Base-by-base conservation (phyloP, 1,140 invertebrate species). In the Drosophila rhopaloa region DNA sequence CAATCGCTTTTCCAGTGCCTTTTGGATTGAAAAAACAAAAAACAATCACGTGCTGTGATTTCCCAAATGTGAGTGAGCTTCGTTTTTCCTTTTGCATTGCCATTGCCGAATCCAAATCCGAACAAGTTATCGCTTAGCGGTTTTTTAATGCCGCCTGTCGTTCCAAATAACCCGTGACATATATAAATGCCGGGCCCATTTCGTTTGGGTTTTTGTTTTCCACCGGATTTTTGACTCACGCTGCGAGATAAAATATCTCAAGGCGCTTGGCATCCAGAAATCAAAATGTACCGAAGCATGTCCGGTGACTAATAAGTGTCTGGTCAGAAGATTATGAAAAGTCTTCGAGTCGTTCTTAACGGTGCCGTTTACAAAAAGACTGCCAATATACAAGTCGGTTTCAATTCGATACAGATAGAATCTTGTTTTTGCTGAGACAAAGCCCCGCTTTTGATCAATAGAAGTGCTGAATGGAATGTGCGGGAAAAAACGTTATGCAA, bases 241-340 rank as follows among this genome's bases (percentile, higher is more conserved):
- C 59, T 63, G 51, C 38, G 71, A 54, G 71, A 75, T 44, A 61
- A 14, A 32, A 54, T 5, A 60, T 27, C 40, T 65, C 32, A 46
- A 51, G 41, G 62, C 32, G 40, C 14, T 44, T 44, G 44, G 46
- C 53, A 61, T 61, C 53, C 43, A 63, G 47, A 48, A 46, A 56
- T 43, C 32, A 38, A 24, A 59, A 77, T 68, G 55, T 67, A 76
- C 57, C 51, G 58, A 76, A 70, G 62, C 46, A 59, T 71, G 56
- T 75, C 40, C 62, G 43, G 44, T 79, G 80, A 83, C 80, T 83
- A 79, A 83, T 71, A 58, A 66, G 37, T 51, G 65, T 27, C 54
- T 73, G 32, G 24, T 14, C 56, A 35, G 51, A 41, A 24, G 38
- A 40, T 74, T 75, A 40, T 75, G 53, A 75, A 75, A 75, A 75